phyloP scores from a whole-genome alignment of 2,888 invertebrate genomes.

The Drosophila falleni region DNA sequence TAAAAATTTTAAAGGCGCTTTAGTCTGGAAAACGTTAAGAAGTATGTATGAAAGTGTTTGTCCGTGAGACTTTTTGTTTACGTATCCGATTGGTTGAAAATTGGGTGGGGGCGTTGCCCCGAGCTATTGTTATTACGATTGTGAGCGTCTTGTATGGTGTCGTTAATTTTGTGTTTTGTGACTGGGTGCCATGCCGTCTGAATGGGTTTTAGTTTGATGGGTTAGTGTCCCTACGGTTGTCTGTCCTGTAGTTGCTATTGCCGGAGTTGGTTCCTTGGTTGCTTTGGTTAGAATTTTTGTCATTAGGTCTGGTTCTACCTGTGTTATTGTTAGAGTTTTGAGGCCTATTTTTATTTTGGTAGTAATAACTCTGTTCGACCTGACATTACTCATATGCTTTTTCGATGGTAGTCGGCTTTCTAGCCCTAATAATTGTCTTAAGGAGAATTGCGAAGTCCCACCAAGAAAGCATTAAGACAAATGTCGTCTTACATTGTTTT shows the following conservation, averaged over 20 bases:
- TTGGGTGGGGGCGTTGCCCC: not conserved
- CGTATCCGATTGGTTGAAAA: slow-evolving; percentile 2
- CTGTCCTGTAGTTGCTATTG: not conserved
- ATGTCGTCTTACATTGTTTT: not conserved
- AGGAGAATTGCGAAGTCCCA: not conserved
- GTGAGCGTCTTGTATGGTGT: not conserved
- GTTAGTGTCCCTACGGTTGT: not conserved
- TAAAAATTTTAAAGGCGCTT: not conserved
- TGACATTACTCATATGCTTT: no score
- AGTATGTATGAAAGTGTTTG: not conserved
- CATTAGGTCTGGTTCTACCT: no score
- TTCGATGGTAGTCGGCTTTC: no score
- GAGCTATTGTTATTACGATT: not conserved
- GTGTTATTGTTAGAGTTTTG: no score
- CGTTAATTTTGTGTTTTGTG: not conserved
- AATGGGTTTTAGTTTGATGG: not conserved
- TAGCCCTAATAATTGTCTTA: no score
- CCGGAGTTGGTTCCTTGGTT: not conserved
- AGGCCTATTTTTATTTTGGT: no score
- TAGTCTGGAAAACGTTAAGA: not conserved
- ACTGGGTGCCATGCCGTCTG: no score
- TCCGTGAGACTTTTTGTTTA: slow-evolving; percentile 1
- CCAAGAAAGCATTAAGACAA: not conserved
- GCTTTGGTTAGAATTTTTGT: not conserved
- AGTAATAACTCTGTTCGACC: no score